Base-by-base conservation (phyloP, 2,888 invertebrate genomes). In the Chrysodeixis includens region DNA sequence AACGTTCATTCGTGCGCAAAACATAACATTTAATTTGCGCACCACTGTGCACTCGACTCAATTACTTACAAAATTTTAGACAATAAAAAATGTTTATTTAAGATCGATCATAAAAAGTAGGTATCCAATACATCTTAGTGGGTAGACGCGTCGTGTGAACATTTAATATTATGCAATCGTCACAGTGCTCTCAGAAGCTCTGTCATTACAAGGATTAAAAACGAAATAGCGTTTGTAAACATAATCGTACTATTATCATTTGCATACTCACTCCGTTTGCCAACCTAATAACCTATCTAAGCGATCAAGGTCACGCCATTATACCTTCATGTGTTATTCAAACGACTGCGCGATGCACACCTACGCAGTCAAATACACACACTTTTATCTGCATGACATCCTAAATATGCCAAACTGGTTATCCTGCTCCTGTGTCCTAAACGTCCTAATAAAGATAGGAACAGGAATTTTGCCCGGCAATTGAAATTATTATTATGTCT, bases 1-100 rank as follows among this genome's bases (percentile, higher is more conserved):
- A 26, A 71, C 51, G 56, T 71, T 75, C 66, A 60, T 66, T 75
- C 68, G 76, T 69, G 79, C 66, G 69, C 76, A 75, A 74, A 77
- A 56, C 66, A 12, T 56, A 30, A 58, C 57, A 44, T 56, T 61
- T 22, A 49, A 49, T 30, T 59, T 58, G 55, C 52, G 58, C 62
- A 49, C 66, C 44, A 32, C 55, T 60, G 26, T 70, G 75, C 66
- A 71, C 72, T 0, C 76, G 53, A 16, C 22, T 44, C 44, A 59
- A 32, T 40, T 51, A 7, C 16, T 40, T 51, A 7, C 18, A 49
- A 32, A 16, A 16, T 44, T 56, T 58, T 62, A 40, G 35, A 16
- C 40, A 56, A 1, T n/a, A 52, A 26, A 14, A 8, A 52, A 52
- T 46, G 7, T n/a, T 40, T 40, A n/a, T n/a, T n/a, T 6, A 40